phyloP scores from a whole-genome alignment of 53 echinoderm and acorn worm genomes.

The Stichopus horrens region DNA sequence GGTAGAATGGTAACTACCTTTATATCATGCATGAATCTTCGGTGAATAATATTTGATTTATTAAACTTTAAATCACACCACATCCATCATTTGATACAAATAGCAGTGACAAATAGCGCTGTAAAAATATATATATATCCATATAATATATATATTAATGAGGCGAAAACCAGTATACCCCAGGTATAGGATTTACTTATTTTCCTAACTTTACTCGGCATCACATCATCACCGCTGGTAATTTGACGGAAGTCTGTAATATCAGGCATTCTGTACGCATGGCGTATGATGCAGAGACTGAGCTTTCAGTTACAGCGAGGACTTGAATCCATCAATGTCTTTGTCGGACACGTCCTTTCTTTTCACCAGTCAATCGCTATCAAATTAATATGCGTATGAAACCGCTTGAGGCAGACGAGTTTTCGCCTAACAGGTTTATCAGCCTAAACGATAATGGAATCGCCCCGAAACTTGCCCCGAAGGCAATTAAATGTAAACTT shows the following conservation, averaged over 20 bases:
- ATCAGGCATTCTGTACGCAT: not conserved
- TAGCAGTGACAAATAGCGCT: too few species aligned
- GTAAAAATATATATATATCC: too few species aligned
- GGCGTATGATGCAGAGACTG: not conserved
- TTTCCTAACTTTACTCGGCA: too few species aligned
- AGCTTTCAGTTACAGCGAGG: not conserved
- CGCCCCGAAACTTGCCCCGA: not conserved
- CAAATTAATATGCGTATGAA: conserved; percentile 24
- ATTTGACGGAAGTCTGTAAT: too few species aligned
- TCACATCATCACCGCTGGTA: too few species aligned
- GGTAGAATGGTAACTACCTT: too few species aligned
- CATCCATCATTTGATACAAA: too few species aligned
- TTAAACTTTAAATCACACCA: too few species aligned
- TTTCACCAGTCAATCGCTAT: conserved; percentile 4
- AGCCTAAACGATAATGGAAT: not conserved
- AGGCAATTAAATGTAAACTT: not conserved
- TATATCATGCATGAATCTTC: too few species aligned
- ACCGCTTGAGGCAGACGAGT: conserved; percentile 11
- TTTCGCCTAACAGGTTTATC: conserved; percentile 7
- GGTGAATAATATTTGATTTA: too few species aligned
- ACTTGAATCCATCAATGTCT: not conserved
- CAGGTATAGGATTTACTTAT: too few species aligned
- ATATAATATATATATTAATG: not conserved
- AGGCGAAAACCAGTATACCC: not conserved
- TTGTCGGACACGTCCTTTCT: not conserved